A percentile compares a stretch with the other conserved stretches of the same genome.
These are phyloP conservation scores for Lepidurus arcticus DNA, from an alignment of 1,140 invertebrate species.

Conservation along the genomic window DNA sequence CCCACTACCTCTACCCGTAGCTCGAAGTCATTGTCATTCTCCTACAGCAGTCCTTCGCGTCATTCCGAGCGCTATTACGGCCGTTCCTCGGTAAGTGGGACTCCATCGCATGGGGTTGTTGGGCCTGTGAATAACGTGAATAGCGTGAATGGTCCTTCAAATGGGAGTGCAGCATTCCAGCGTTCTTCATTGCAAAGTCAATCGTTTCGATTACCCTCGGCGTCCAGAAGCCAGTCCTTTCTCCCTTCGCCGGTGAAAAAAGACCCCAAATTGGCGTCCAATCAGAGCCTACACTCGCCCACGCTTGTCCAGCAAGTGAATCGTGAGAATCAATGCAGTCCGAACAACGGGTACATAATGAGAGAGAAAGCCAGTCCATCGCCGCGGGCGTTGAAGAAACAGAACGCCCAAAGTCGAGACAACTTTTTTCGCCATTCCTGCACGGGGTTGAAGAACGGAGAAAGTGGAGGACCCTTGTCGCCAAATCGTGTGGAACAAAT, in stretches of 20 bases:
- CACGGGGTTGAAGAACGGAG: constrained; percentile 1
- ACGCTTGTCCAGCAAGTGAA: constrained; percentile 21
- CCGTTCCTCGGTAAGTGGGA: constrained; percentile 7
- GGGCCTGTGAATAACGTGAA: not conserved
- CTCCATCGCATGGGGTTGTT: not conserved
- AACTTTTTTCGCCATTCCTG: constrained; percentile 10
- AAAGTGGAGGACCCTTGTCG: not conserved
- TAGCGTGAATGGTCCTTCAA: not conserved
- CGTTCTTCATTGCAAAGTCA: not conserved
- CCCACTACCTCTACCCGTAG: constrained; percentile 4
- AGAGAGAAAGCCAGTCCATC: not conserved
- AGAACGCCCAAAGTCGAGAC: not conserved
- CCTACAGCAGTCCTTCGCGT: constrained; percentile 29
- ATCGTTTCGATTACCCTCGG: not conserved
- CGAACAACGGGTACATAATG: not conserved
- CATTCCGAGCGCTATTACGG: constrained; percentile 25
- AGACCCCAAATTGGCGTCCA: constrained; percentile 9
- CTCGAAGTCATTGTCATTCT: constrained; percentile 31
- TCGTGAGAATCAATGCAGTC: not conserved
- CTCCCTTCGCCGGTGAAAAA: not conserved
- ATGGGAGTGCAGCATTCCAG: not conserved
- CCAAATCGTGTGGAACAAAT: constrained; percentile 7
- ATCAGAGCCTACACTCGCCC: not conserved
- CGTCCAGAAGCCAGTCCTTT: not conserved
- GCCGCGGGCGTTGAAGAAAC: not conserved